phyloP scores from a whole-genome alignment of 2,113 vertebrate genomes.

The Sebastes schlegelii region DNA sequence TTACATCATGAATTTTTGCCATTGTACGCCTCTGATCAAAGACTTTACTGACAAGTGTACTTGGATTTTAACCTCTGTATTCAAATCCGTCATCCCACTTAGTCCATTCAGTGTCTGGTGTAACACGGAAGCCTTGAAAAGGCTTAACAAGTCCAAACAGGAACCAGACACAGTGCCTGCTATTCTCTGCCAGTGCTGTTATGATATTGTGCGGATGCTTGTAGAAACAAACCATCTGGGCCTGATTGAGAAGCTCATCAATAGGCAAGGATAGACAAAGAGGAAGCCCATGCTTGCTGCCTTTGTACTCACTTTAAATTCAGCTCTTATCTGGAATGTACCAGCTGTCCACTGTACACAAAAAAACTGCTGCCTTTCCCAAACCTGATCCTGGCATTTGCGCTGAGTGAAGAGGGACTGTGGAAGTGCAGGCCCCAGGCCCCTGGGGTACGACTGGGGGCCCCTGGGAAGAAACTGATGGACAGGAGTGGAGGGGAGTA shows the following conservation, averaged over 20 bases:
- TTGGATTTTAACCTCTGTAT: slow-evolving; percentile 59
- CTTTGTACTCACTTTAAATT: slow-evolving; percentile 83
- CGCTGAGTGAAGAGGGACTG: slow-evolving; percentile 63
- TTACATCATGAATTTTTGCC: slow-evolving; percentile 11
- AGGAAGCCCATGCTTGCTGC: slow-evolving; percentile 66
- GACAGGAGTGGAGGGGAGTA: slow-evolving; percentile 73
- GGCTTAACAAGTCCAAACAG: slow-evolving; percentile 65
- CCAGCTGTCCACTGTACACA: slow-evolving; percentile 85
- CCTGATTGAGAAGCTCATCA: slow-evolving; percentile 78
- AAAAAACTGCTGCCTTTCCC: slow-evolving; percentile 78
- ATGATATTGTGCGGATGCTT: slow-evolving; percentile 72
- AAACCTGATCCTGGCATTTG: slow-evolving; percentile 80
- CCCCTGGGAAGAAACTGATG: slow-evolving; percentile 75
- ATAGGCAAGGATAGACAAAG: slow-evolving; percentile 71
- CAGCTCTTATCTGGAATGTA: slow-evolving; percentile 86
- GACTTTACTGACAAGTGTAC: slow-evolving; percentile 45
- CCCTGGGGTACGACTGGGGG: slow-evolving; percentile 61
- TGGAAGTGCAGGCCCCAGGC: slow-evolving; percentile 57
- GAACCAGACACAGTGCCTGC: slow-evolving; percentile 50
- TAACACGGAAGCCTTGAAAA: slow-evolving; percentile 57
- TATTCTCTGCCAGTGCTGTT: slow-evolving; percentile 66
- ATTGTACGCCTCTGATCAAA: slow-evolving; percentile 5
- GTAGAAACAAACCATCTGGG: slow-evolving; percentile 76
- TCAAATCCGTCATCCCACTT: slow-evolving; percentile 49
- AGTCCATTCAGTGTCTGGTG: slow-evolving; percentile 64